phyloP scores from a whole-genome alignment of 2,113 vertebrate species.

The Aptenodytes patagonicus region DNA sequence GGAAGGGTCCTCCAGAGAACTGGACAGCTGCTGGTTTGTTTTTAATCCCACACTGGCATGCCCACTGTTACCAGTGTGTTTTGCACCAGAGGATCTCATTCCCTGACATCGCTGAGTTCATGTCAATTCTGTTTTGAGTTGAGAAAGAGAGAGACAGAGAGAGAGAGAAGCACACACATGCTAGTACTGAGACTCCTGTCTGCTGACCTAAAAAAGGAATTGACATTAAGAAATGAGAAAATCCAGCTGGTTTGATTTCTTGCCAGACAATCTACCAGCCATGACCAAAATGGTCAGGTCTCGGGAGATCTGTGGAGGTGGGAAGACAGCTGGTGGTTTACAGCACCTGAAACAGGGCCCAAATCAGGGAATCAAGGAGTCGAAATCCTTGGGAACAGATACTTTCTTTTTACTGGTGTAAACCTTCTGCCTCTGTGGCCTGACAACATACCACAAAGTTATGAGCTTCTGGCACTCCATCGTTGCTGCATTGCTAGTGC shows the following conservation, averaged over 20 bases:
- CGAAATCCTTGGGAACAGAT: neutral
- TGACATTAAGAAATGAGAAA: conserved; percentile 40
- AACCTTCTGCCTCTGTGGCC: neutral
- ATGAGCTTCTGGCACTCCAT: neutral
- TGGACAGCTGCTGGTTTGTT: neutral
- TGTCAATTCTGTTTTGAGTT: neutral
- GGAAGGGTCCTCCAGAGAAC: neutral
- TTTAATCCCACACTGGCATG: neutral
- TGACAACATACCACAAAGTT: neutral
- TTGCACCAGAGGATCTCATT: neutral
- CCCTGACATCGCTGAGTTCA: neutral
- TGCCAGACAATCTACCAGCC: conserved; percentile 49
- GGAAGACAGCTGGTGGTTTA: conserved; percentile 51
- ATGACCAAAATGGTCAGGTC: conserved; percentile 23
- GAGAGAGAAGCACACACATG: neutral
- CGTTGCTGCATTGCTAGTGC: neutral
- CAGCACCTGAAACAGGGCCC: conserved; percentile 23
- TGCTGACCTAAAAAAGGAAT: conserved; percentile 43
- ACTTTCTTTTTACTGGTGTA: neutral
- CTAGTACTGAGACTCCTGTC: conserved; percentile 8
- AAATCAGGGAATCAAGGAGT: neutral
- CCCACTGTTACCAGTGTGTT: neutral
- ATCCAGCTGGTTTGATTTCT: conserved; percentile 55
- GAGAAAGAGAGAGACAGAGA: neutral
- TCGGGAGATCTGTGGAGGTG: conserved; percentile 2